These are phyloP conservation scores for Gavia stellata DNA, from an alignment of 2,113 vertebrate species.

Conservation along the genomic window DNA sequence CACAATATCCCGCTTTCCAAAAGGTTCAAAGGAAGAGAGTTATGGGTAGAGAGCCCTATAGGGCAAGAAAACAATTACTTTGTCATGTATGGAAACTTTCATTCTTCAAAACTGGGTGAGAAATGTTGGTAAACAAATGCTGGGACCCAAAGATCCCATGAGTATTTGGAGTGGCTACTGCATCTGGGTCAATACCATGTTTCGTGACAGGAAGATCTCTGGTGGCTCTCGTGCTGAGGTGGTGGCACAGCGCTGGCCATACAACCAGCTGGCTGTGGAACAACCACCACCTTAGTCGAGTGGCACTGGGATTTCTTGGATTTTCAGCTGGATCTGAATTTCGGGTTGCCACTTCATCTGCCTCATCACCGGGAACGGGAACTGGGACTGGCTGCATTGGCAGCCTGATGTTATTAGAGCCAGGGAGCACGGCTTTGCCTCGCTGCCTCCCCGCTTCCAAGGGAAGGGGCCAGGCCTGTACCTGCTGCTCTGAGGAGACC, in stretches of 20 bases:
- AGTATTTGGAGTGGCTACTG: accelerated
- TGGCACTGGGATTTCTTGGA: accelerated
- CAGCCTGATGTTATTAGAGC: accelerated
- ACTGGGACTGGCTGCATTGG: accelerated
- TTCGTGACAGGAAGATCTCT: too few species aligned
- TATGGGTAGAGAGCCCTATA: not conserved
- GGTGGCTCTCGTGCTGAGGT: accelerated
- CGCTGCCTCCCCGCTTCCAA: accelerated
- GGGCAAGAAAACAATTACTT: not conserved
- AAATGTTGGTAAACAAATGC: not conserved
- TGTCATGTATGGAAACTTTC: not conserved
- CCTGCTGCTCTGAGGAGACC: not conserved
- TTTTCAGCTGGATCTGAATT: not conserved
- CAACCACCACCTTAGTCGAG: accelerated
- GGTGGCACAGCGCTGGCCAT: accelerated
- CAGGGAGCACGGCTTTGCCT: not conserved
- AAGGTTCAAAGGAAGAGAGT: not conserved
- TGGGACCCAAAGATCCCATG: too few species aligned
- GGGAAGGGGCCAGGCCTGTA: not conserved
- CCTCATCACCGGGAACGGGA: accelerated
- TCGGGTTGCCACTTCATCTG: not conserved
- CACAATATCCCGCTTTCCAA: not conserved
- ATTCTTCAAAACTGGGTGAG: not conserved
- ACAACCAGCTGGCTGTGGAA: not conserved
- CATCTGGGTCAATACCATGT: accelerated